phyloP scores from a whole-genome alignment of 1,140 invertebrate genomes.

The Drosophila malerkotliana region DNA sequence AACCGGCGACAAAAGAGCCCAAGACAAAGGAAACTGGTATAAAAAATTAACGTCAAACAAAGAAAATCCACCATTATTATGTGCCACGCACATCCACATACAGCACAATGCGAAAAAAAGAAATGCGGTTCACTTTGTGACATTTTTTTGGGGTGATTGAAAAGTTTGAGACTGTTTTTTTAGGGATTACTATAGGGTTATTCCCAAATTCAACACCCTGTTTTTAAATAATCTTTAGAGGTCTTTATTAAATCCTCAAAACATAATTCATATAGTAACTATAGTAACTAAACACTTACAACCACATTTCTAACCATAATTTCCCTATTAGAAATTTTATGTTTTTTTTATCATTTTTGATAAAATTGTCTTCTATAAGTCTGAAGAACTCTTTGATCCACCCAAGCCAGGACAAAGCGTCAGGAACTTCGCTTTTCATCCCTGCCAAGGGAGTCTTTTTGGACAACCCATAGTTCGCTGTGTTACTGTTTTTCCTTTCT shows the following conservation, averaged over 20 bases:
- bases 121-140: slow-evolving; percentile 26
- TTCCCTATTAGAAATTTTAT: too few relatives aligned
- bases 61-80: slow-evolving; percentile 83
- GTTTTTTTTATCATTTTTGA: background rate
- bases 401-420: slow-evolving; percentile 53
- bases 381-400: slow-evolving; percentile 39
- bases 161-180: slow-evolving; percentile 16
- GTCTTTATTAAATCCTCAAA: too few relatives aligned
- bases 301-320: too few relatives aligned
- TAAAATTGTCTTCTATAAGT: background rate
- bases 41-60: slow-evolving; percentile 83
- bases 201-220: too few relatives aligned
- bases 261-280: background rate
- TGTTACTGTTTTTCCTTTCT: slow-evolving; percentile 32
- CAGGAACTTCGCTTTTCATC: slow-evolving; percentile 74
- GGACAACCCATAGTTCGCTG: slow-evolving; percentile 73
- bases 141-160: slow-evolving; percentile 24
- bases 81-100: slow-evolving; percentile 70
- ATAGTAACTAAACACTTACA: too few relatives aligned
- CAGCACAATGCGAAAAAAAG: slow-evolving; percentile 15
- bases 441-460: slow-evolving; percentile 55
- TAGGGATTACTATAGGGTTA: too few relatives aligned
- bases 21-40: slow-evolving; percentile 72
- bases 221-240: too few relatives aligned
- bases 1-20: slow-evolving; percentile 47